These are phyloP conservation scores for Coregonus suidteri DNA, from an alignment of 2,797 vertebrate genomes.

Conservation along the genomic window DNA sequence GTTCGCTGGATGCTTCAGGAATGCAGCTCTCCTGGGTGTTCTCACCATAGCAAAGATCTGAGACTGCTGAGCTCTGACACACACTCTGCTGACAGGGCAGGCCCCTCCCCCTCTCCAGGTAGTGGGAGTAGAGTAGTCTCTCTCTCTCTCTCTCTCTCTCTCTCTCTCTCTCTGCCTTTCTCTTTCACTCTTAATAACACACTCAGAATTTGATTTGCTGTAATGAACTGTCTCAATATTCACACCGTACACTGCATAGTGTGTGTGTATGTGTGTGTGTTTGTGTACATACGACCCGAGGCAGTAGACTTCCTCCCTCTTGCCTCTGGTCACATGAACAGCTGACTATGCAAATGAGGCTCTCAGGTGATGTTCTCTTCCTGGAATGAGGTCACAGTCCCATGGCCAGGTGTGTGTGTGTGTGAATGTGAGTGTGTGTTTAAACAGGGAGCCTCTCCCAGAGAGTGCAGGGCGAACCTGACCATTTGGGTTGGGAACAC, in stretches of 20 bases:
- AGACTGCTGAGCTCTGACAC: slow-evolving; percentile 52
- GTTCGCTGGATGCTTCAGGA: slow-evolving; percentile 61
- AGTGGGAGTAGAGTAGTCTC: slow-evolving; percentile 53
- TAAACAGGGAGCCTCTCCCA: slow-evolving; percentile 38
- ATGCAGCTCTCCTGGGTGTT: slow-evolving; percentile 1
- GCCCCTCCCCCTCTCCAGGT: slow-evolving; percentile 72
- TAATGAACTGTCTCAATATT: background rate
- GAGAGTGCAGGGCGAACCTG: no score
- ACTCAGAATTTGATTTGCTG: slow-evolving; percentile 47
- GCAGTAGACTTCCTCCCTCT: slow-evolving; percentile 32
- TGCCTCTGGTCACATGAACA: slow-evolving; percentile 58
- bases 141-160: slow-evolving; percentile 31
- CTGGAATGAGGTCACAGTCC: slow-evolving; percentile 75
- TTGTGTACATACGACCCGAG: no score
- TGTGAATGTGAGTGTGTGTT: slow-evolving; percentile 1
- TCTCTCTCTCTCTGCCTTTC: slow-evolving; percentile 18
- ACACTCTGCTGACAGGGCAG: slow-evolving; percentile 64
- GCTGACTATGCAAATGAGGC: slow-evolving; percentile 72
- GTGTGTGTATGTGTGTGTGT: no score
- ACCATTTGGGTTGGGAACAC: no score
- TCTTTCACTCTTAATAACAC: slow-evolving; percentile 4
- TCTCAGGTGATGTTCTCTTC: slow-evolving; percentile 70
- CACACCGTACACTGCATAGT: background rate
- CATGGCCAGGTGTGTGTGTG: background rate
- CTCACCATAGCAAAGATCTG: slow-evolving; percentile 49